Evolutionary conservation across 2,888 invertebrate species (phyloP).

Genomic region (Nysson spinosus): DNA sequence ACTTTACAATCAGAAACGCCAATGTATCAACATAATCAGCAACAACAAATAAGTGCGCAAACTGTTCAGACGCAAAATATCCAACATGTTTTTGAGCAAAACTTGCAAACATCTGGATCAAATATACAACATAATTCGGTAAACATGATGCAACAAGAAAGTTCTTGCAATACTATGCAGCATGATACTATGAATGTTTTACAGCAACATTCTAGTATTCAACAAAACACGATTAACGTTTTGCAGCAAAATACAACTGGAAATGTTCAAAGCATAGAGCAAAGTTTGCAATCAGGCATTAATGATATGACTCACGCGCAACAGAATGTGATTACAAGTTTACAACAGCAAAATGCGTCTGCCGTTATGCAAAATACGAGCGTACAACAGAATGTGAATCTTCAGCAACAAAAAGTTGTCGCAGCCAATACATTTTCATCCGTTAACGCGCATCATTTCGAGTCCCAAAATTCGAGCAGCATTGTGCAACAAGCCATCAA

Average conservation of each 20-base stretch:
- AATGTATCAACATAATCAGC: conserved; percentile 70
- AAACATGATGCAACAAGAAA: conserved; percentile 60
- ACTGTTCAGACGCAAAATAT: conserved; percentile 71
- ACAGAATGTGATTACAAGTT: conserved; percentile 54
- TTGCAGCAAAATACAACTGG: conserved; percentile 67
- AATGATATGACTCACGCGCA: conserved; percentile 63
- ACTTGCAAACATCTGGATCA: conserved; percentile 62
- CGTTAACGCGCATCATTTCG: conserved; percentile 55
- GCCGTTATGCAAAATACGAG: conserved; percentile 54
- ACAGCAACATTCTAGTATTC: conserved; percentile 61
- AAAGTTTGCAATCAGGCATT: conserved; percentile 62
- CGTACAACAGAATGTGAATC: conserved; percentile 62
- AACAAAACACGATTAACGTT: conserved; percentile 69
- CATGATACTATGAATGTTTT: conserved; percentile 63
- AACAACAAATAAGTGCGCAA: conserved; percentile 70
- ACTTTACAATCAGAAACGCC: conserved; percentile 60
- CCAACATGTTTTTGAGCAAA: conserved; percentile 72
- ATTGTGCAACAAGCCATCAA: conserved; percentile 51
- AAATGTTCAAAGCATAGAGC: conserved; percentile 62
- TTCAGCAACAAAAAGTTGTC: conserved; percentile 59
- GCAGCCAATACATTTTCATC: conserved; percentile 57
- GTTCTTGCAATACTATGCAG: conserved; percentile 65
- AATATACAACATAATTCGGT: conserved; percentile 60
- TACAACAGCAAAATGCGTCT: conserved; percentile 58
- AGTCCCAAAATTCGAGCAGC: conserved; percentile 52